Evolutionary conservation across 2,888 invertebrate species (phyloP), one percentile per base, ranked within the genome.

Genomic region (Lamproptera curius): DNA sequence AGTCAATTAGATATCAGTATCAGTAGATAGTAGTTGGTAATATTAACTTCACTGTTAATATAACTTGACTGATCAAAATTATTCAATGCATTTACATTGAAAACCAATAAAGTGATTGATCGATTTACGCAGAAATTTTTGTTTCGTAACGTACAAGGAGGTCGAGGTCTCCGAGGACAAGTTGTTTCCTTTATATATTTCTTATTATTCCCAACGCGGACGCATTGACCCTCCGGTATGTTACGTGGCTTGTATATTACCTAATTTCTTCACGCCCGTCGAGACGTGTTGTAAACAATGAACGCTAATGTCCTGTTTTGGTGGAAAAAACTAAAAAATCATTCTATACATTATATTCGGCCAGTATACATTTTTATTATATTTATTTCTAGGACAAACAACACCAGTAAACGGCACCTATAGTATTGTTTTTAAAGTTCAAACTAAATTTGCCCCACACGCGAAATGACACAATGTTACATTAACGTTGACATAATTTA

Each of bases 211-310:
- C 53, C 53, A 49, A 53, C 67, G 68, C 74, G 70, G 52, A 50
- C 52, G 35, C 47, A 48, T 47, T 74, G 81, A 80, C 82, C 77
- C 76, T 76, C 67, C 61, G 54, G 52, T 55, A 57, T 63, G 67
- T 76, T 79, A 76, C 79, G 81, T 77, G 80, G 66, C 57, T 54
- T 73, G 74, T 68, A 73, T 76, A 75, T 82, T 78, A 79, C 75
- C 73, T 74, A 78, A 83, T 68, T 71, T 60, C 60, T 65, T 67
- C 52, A 63, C 64, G 63, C 64, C 58, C 65, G 53, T 46, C 37
- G 33, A 41, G 50, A 20, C 10, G 10, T 8, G 13, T 4, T 16
- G 26, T 16, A 40, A 40, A 40, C 41, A 41, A n/a, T n/a, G n/a
- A n/a, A n/a, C n/a, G n/a, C n/a, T n/a, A n/a, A n/a, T n/a, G n/a